Conservation (phyloP, 2,797 vertebrate genomes). For the Peromyscus aztecus region DNA sequence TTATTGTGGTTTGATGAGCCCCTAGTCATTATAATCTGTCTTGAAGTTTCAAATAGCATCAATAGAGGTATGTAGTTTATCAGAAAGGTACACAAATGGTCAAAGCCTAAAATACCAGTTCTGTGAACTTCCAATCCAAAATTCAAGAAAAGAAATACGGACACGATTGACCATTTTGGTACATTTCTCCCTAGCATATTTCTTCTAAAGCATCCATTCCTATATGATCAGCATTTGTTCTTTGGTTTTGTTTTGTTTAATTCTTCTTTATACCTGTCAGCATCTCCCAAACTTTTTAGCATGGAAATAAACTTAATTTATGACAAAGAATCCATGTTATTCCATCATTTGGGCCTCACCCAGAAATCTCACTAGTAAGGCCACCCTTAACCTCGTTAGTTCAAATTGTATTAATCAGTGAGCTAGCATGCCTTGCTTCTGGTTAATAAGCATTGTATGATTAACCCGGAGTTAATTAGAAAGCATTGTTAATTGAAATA, state of each 20-base stretch:
- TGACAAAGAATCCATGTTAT: not conserved
- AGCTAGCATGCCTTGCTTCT: slow-evolving; percentile 31
- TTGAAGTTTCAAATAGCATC: slow-evolving; percentile 18
- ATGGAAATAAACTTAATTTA: slow-evolving; percentile 24
- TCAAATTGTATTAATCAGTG: slow-evolving; percentile 67
- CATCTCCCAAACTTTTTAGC: slow-evolving; percentile 36
- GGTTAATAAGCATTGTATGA: slow-evolving; percentile 40
- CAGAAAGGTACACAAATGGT: not conserved
- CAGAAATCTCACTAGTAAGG: slow-evolving; percentile 50
- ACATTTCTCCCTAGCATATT: not conserved
- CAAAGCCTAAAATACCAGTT: not conserved
- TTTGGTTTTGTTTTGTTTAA: not conserved
- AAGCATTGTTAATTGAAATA: slow-evolving; percentile 29
- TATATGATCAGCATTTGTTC: not conserved
- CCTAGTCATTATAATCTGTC: slow-evolving; percentile 11
- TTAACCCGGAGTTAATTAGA: slow-evolving; percentile 50
- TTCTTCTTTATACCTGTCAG: slow-evolving; percentile 14
- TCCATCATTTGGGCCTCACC: slow-evolving; percentile 27
- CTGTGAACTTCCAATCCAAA: not conserved
- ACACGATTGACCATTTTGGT: not conserved
- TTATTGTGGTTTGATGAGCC: not conserved
- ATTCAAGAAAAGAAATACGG: slow-evolving; percentile 11
- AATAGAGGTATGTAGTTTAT: not conserved
- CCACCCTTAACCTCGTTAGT: slow-evolving; percentile 29
- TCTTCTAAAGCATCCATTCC: not conserved